Evolutionary conservation across 2,888 invertebrate genomes (phyloP).

Genomic region (Tuta absoluta): DNA sequence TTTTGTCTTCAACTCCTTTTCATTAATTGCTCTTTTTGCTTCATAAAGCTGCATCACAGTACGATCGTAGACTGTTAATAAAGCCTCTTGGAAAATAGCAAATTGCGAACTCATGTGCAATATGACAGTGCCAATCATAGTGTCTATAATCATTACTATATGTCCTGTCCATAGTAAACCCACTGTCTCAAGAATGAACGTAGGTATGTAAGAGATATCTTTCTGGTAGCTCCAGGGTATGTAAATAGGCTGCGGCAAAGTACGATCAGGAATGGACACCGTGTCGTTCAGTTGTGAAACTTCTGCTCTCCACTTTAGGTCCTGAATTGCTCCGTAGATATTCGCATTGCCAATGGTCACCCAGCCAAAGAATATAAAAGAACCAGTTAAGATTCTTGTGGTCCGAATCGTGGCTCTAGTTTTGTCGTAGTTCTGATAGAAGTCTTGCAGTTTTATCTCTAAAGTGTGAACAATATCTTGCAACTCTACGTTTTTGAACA

Average conservation of each 20-base stretch:
- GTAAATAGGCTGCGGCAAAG: conserved; percentile 70
- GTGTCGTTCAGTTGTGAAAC: conserved; percentile 56
- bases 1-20: conserved; percentile 27
- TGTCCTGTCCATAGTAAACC: conserved; percentile 75
- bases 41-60: conserved; percentile 53
- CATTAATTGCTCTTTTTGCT: conserved; percentile 37
- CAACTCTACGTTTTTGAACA: conserved; percentile 66
- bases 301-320: conserved; percentile 62
- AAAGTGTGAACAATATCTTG: conserved; percentile 66
- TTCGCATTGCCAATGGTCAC: conserved; percentile 68
- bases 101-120: conserved; percentile 74
- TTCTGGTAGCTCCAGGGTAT: conserved; percentile 74
- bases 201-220: conserved; percentile 59
- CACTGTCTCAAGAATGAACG: conserved; percentile 65
- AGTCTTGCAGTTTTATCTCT: conserved; percentile 61
- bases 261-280: conserved; percentile 51
- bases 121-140: conserved; percentile 71
- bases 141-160: conserved; percentile 73
- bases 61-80: conserved; percentile 64
- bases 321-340: conserved; percentile 66
- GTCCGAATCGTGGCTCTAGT: conserved; percentile 57
- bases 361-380: conserved; percentile 73
- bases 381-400: conserved; percentile 59
- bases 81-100: conserved; percentile 61
- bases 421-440: conserved; percentile 62